Percentiles rank a stretch among this genome's conserved stretches.
Conservation (phyloP, 2,888 invertebrate genomes). For the Hydraecia micacea region DNA sequence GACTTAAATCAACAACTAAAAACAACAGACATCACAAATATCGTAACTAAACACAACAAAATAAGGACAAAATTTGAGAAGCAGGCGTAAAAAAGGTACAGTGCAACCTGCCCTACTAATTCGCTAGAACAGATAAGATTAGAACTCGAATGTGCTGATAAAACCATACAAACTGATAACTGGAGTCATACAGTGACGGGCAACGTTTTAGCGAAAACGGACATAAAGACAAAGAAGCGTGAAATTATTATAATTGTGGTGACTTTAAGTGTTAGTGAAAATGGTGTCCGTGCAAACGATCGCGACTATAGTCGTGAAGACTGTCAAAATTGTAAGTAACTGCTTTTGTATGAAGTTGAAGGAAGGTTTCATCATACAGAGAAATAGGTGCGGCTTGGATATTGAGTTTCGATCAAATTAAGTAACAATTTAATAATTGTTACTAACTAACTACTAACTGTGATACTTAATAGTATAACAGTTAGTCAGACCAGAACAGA, state of each 20-base stretch:
- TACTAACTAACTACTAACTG: no score
- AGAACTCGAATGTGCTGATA: conserved; percentile 80
- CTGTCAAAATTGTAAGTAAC: conserved; percentile 94
- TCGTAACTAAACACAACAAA: conserved; percentile 8
- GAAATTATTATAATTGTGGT: conserved; percentile 62
- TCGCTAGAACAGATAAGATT: conserved; percentile 87
- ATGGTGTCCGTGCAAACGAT: conserved; percentile 96
- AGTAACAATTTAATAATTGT: no score
- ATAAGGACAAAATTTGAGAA: conserved; percentile 43
- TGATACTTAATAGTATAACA: no score
- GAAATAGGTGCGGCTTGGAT: conserved; percentile 47
- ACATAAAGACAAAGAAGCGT: conserved; percentile 79
- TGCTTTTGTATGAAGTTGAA: conserved; percentile 3
- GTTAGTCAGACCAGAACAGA: background rate
- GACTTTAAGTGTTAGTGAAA: conserved; percentile 80
- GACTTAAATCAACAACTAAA: conserved; percentile 47
- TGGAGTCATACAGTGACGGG: conserved; percentile 82
- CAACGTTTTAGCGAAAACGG: conserved; percentile 78
- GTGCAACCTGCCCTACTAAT: conserved; percentile 86
- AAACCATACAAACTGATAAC: conserved; percentile 80
- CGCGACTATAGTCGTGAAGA: conserved; percentile 95
- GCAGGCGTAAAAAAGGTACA: conserved; percentile 59
- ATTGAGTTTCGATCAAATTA: background rate
- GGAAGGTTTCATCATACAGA: background rate
- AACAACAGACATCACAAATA: conserved; percentile 35